A percentile compares a stretch with the other conserved stretches of the same genome.
phyloP scores from a whole-genome alignment of 2,797 vertebrate species.

The Helicolenus hilgendorfi region DNA sequence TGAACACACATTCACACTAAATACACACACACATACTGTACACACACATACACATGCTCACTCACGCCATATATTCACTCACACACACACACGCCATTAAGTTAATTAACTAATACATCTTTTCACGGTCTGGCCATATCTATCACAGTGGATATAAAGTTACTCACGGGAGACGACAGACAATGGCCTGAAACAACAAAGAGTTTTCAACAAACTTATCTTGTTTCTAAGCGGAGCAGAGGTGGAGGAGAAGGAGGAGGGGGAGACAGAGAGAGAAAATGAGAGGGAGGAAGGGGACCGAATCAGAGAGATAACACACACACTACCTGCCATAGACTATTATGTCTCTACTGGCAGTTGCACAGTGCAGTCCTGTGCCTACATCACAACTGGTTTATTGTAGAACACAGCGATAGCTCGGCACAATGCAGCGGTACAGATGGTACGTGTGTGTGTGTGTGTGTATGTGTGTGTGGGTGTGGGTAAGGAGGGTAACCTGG shows the following conservation, averaged over 20 bases:
- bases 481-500: neutral
- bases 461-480: neutral
- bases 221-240: conserved; percentile 33
- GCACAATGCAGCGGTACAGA: conserved; percentile 21
- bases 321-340: conserved; percentile 18
- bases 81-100: conserved; percentile 35
- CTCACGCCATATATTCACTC: neutral
- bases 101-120: conserved; percentile 80
- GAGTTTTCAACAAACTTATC: conserved; percentile 61
- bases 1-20: neutral
- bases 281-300: conserved; percentile 14
- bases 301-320: conserved; percentile 17
- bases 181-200: conserved; percentile 49
- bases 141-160: conserved; percentile 52
- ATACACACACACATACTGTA: neutral
- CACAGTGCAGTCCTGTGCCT: conserved; percentile 12
- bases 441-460: neutral
- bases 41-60: neutral
- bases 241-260: neutral
- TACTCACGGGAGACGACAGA: conserved; percentile 42
- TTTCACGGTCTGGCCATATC: conserved; percentile 17
- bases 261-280: conserved; percentile 11
- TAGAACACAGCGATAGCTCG: neutral
- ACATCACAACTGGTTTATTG: conserved; percentile 49
- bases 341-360: conserved; percentile 32